Evolutionary conservation across 2,888 invertebrate genomes (phyloP).

Genomic region (Drosophila mimica): DNA sequence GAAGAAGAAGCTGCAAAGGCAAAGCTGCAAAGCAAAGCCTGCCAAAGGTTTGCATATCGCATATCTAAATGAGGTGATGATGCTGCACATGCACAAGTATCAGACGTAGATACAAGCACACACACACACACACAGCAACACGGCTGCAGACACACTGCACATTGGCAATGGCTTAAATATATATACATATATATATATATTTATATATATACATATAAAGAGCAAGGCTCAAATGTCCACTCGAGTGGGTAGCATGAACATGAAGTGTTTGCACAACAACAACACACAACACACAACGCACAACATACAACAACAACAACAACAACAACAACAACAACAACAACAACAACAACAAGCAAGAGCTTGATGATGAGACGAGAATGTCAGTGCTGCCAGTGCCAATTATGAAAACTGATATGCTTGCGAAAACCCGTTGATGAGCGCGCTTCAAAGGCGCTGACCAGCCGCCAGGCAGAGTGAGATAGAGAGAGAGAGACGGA

Average conservation of each 20-base stretch:
- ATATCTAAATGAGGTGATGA: slow-evolving; percentile 79
- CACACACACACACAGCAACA: slow-evolving; percentile 46
- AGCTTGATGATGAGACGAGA: slow-evolving; percentile 38
- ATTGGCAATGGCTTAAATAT: slow-evolving; percentile 53
- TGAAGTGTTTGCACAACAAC: slow-evolving; percentile 80
- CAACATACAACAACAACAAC: slow-evolving; percentile 5
- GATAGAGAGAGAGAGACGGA: neutral
- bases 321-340: slow-evolving; percentile 16
- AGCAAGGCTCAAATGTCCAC: slow-evolving; percentile 77
- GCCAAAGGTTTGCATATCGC: slow-evolving; percentile 76
- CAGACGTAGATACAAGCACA: slow-evolving; percentile 69
- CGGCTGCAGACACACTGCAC: slow-evolving; percentile 43
- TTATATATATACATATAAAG: slow-evolving; percentile 39
- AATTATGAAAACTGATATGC: slow-evolving; percentile 81
- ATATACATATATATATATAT: slow-evolving; percentile 35
- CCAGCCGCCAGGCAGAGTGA: slow-evolving; percentile 16
- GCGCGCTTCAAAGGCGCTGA: slow-evolving; percentile 73
- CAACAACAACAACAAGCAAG: slow-evolving; percentile 14
- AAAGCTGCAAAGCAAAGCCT: slow-evolving; percentile 47
- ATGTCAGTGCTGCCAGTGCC: slow-evolving; percentile 74
- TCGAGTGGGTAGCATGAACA: slow-evolving; percentile 79
- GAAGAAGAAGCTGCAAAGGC: slow-evolving; percentile 29
- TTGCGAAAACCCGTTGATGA: slow-evolving; percentile 78
- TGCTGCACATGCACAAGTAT: slow-evolving; percentile 76
- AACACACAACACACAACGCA: slow-evolving; percentile 10